Percentiles rank a stretch among this genome's conserved stretches.
Evolutionary conservation across 2,888 invertebrate species (phyloP).

Genomic region (Copidosoma aretas): DNA sequence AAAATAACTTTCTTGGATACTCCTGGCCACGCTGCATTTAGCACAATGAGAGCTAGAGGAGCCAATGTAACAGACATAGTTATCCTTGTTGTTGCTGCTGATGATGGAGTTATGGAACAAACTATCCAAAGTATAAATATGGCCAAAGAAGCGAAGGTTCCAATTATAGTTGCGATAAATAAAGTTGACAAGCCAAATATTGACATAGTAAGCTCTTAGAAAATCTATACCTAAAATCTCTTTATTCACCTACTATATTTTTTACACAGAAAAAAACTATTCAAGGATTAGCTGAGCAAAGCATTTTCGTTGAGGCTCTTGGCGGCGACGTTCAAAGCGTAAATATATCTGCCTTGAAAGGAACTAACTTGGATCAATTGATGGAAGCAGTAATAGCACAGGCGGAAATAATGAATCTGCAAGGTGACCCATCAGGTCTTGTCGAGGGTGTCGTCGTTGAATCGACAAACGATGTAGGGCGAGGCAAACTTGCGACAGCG

Average conservation of each 20-base stretch:
- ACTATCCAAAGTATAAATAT: slow-evolving; percentile 89
- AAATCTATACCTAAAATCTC: slow-evolving; percentile 1
- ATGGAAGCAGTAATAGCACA: slow-evolving; percentile 84
- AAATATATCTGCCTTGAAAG: slow-evolving; percentile 88
- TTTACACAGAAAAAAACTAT: slow-evolving; percentile 73
- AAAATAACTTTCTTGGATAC: slow-evolving; percentile 95
- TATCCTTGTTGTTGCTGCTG: slow-evolving; percentile 95
- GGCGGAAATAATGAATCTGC: slow-evolving; percentile 87
- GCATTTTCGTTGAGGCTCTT: slow-evolving; percentile 81
- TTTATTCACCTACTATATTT: slow-evolving; percentile 11
- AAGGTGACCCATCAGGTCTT: slow-evolving; percentile 80
- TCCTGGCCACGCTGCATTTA: slow-evolving; percentile 98
- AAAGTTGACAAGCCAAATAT: slow-evolving; percentile 95
- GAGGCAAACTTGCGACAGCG: slow-evolving; percentile 71
- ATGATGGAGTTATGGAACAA: slow-evolving; percentile 99
- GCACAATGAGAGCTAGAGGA: slow-evolving; percentile 92
- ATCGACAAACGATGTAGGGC: slow-evolving; percentile 72
- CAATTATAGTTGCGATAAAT: slow-evolving; percentile 96
- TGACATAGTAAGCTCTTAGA: slow-evolving; percentile 72
- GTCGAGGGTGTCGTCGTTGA: slow-evolving; percentile 93
- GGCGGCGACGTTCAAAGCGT: slow-evolving; percentile 94
- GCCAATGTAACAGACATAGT: slow-evolving; percentile 93
- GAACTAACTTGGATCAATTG: slow-evolving; percentile 77
- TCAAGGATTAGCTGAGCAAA: slow-evolving; percentile 76
- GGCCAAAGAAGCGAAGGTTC: slow-evolving; percentile 82